Evolutionary conservation across 2,113 vertebrate species (phyloP).

Genomic region (Ornithorhynchus anatinus): DNA sequence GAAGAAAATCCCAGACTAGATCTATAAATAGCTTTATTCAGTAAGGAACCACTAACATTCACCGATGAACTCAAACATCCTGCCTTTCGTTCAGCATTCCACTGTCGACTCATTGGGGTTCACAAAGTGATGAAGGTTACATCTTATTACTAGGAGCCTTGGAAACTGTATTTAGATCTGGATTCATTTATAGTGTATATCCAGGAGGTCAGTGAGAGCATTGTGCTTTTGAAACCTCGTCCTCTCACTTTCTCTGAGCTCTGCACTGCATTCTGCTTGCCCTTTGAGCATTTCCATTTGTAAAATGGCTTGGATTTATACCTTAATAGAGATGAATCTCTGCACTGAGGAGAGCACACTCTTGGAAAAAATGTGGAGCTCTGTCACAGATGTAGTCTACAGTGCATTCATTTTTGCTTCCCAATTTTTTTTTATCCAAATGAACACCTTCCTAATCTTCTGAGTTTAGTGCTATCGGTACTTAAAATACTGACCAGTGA

Average conservation of each 20-base stretch:
- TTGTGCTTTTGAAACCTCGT: conserved; percentile 29
- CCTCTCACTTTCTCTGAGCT: conserved; percentile 36
- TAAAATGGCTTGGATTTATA: too few species aligned
- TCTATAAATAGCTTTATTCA: background rate
- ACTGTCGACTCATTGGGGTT: conserved; percentile 20
- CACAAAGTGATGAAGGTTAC: conserved; percentile 32
- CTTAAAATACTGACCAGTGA: too few species aligned
- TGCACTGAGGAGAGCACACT: too few species aligned
- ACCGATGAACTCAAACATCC: conserved; percentile 23
- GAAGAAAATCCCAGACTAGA: background rate
- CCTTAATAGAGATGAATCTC: too few species aligned
- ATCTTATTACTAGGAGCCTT: conserved; percentile 29
- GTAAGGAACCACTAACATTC: conserved; percentile 18
- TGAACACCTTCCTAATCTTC: too few species aligned
- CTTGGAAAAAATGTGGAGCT: too few species aligned
- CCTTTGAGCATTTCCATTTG: conserved; percentile 27
- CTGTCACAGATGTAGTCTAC: too few species aligned
- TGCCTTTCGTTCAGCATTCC: conserved; percentile 22
- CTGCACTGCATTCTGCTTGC: conserved; percentile 24
- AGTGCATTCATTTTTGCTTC: too few species aligned
- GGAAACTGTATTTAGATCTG: conserved; percentile 25
- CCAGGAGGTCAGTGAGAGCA: conserved; percentile 23
- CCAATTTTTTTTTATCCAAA: too few species aligned
- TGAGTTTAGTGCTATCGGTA: too few species aligned
- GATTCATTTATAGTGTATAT: conserved; percentile 36